phyloP scores from a whole-genome alignment of 1,140 invertebrate species.

The Trachymyrmex cornetzi region DNA sequence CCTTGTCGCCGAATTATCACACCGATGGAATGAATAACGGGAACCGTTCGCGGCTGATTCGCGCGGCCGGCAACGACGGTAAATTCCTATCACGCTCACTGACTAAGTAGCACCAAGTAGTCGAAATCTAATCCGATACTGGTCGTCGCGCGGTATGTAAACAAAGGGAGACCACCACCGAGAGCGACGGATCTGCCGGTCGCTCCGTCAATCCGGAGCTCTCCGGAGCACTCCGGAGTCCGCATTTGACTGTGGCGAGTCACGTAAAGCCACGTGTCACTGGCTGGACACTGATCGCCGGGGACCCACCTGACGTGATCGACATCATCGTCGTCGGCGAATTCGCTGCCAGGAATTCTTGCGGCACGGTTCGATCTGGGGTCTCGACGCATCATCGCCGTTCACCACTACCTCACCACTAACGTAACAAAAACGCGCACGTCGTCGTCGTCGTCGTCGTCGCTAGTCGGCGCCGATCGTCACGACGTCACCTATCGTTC shows the following conservation, averaged over 20 bases:
- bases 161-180: constrained; percentile 43
- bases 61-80: not conserved
- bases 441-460: constrained; percentile 25
- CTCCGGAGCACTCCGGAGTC: not conserved
- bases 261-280: constrained; percentile 52
- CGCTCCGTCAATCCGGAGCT: not conserved
- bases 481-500: too few species aligned
- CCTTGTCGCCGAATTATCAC: not conserved
- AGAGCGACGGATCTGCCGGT: not conserved
- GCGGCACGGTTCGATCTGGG: constrained; percentile 9
- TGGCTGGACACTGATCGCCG: not conserved
- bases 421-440: constrained; percentile 1
- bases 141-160: constrained; percentile 48
- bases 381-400: constrained; percentile 32
- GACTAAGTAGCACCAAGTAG: too few species aligned
- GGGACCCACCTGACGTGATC: constrained; percentile 45
- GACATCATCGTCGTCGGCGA: constrained; percentile 68
- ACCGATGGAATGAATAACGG: not conserved
- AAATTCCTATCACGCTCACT: not conserved
- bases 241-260: not conserved
- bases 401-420: not conserved
- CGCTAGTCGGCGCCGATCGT: too few species aligned
- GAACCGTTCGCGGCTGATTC: not conserved
- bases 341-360: constrained; percentile 10
- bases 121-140: not conserved